phyloP scores from a whole-genome alignment of 2,113 vertebrate genomes.

The Polypterus bichir region DNA sequence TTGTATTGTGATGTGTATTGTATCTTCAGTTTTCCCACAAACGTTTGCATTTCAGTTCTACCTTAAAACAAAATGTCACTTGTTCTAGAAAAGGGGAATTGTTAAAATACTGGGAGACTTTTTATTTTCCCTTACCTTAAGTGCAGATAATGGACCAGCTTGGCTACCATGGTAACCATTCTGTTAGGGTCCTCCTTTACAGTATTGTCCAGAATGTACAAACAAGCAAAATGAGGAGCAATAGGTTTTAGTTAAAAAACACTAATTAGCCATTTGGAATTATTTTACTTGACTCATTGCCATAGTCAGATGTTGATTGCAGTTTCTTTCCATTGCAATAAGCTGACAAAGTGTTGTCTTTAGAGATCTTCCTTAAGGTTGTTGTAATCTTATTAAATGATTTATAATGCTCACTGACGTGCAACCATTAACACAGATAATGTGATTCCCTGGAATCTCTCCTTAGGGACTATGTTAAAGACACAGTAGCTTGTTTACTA shows the following conservation, averaged over 20 bases:
- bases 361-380: neutral
- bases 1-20: too few relatives aligned
- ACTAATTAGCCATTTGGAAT: too few relatives aligned
- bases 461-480: constrained; percentile 3
- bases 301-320: neutral
- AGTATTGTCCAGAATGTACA: neutral
- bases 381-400: constrained; percentile 25
- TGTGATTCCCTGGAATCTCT: neutral
- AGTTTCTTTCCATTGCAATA: neutral
- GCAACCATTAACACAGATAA: constrained; percentile 2
- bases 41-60: too few relatives aligned
- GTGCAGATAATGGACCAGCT: constrained; percentile 44
- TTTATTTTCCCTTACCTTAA: constrained; percentile 38
- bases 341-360: neutral
- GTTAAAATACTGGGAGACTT: too few relatives aligned
- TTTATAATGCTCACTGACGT: constrained; percentile 18
- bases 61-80: too few relatives aligned
- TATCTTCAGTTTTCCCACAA: too few relatives aligned
- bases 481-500: neutral
- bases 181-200: constrained; percentile 11
- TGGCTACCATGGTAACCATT: constrained; percentile 44
- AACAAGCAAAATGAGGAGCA: too few relatives aligned
- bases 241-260: too few relatives aligned
- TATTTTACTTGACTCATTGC: too few relatives aligned
- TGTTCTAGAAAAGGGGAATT: too few relatives aligned